These are phyloP conservation scores for Enteromius viviparus DNA, from an alignment of 2,797 vertebrate species.

Conservation along the genomic window DNA sequence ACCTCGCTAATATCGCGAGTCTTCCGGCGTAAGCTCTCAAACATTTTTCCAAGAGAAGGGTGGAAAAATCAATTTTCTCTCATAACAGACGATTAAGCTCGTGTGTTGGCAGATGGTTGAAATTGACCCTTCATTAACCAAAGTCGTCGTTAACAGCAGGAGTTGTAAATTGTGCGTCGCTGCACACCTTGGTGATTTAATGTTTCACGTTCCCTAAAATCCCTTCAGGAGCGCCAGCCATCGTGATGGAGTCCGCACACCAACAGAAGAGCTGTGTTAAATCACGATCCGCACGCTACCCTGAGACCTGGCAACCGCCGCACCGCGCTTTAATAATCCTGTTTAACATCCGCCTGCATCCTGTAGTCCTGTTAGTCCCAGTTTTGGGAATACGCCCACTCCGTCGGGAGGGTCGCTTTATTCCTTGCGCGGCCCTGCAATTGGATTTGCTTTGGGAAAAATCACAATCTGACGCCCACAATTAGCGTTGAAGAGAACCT, in stretches of 20 bases:
- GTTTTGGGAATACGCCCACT: conserved; percentile 73
- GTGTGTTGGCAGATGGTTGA: conserved; percentile 66
- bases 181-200: conserved; percentile 66
- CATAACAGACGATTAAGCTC: conserved; percentile 68
- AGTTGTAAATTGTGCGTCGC: conserved; percentile 61
- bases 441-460: conserved; percentile 83
- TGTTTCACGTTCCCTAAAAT: conserved; percentile 55
- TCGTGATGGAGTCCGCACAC: conserved; percentile 37
- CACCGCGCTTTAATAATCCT: conserved; percentile 79
- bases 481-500: conserved; percentile 71
- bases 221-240: conserved; percentile 39
- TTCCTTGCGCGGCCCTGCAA: conserved; percentile 69
- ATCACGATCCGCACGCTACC: conserved; percentile 78
- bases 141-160: conserved; percentile 67
- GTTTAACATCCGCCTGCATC: conserved; percentile 72
- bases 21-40: neutral
- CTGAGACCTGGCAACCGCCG: conserved; percentile 77
- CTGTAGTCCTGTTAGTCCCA: conserved; percentile 68
- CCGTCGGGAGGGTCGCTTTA: conserved; percentile 80
- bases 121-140: conserved; percentile 68
- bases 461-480: conserved; percentile 73
- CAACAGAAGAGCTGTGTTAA: conserved; percentile 67
- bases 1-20: neutral
- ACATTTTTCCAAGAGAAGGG: conserved; percentile 9
- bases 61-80: conserved; percentile 66